Conservation (phyloP, 2,888 invertebrate species). For the Trachelus iudaicus region DNA sequence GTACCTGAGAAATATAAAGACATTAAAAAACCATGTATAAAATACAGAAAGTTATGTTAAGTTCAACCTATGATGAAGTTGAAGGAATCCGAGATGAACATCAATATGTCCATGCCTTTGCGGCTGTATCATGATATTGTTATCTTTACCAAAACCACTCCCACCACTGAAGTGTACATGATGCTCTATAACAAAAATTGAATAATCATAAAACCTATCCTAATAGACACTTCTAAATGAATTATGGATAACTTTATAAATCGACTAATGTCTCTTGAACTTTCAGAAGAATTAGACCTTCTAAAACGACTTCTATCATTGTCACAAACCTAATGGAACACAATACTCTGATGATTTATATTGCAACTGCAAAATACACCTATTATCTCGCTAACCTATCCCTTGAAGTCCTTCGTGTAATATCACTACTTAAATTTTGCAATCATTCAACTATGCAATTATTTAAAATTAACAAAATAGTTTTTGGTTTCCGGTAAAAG, state of each 20-base stretch:
- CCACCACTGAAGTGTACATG: conserved; percentile 59
- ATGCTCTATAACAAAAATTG: conserved; percentile 45
- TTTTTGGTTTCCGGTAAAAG: background rate
- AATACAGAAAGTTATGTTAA: background rate
- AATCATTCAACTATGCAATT: background rate
- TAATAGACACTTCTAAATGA: background rate
- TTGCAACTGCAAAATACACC: background rate
- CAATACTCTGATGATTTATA: background rate
- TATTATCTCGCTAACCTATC: background rate
- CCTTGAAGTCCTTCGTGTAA: background rate
- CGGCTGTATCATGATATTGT: conserved; percentile 59
- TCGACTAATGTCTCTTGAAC: background rate
- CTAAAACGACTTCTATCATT: background rate
- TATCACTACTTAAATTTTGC: background rate
- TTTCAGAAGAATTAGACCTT: background rate
- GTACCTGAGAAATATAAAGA: conserved; percentile 37
- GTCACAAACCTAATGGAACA: background rate
- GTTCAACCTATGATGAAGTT: conserved; percentile 54
- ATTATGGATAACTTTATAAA: background rate
- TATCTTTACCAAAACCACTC: conserved; percentile 53
- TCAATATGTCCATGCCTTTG: conserved; percentile 58
- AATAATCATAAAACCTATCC: background rate
- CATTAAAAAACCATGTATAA: background rate
- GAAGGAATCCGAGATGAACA: conserved; percentile 55
- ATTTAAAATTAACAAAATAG: background rate